Conservation (phyloP, 1,140 invertebrate species). For the Paralvinella palmiformis region DNA sequence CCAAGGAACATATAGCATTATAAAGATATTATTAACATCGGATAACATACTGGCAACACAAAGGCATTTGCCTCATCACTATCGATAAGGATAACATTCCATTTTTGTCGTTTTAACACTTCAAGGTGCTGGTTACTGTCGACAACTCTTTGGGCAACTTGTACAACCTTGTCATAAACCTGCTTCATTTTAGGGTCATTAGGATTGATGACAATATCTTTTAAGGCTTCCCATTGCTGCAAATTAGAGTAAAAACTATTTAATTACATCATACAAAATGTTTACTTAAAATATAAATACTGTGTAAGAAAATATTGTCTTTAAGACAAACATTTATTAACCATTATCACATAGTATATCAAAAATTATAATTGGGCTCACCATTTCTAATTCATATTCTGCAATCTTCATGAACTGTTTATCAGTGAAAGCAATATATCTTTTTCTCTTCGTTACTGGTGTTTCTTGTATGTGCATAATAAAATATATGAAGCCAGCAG, state of each 20-base stretch:
- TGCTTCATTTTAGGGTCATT: too few relatives aligned
- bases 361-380: constrained; percentile 20
- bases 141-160: constrained; percentile 45
- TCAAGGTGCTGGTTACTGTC: constrained; percentile 52
- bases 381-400: constrained; percentile 42
- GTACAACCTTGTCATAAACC: constrained; percentile 41
- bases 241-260: constrained; percentile 17
- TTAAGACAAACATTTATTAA: not conserved
- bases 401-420: constrained; percentile 52
- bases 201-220: constrained; percentile 41
- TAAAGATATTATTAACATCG: too few relatives aligned
- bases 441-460: constrained; percentile 53
- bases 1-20: too few relatives aligned
- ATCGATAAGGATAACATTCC: constrained; percentile 53
- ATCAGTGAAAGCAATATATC: constrained; percentile 55
- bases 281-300: not conserved
- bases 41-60: constrained; percentile 53
- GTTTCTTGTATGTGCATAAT: constrained; percentile 52
- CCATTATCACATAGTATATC: not conserved
- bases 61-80: constrained; percentile 52
- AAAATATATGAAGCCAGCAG: constrained; percentile 45
- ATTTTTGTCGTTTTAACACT: constrained; percentile 48
- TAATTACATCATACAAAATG: not conserved
- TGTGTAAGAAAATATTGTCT: not conserved
- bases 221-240: constrained; percentile 38